Conservation (phyloP, 2,113 vertebrate species). For the Aegithalos caudatus region DNA sequence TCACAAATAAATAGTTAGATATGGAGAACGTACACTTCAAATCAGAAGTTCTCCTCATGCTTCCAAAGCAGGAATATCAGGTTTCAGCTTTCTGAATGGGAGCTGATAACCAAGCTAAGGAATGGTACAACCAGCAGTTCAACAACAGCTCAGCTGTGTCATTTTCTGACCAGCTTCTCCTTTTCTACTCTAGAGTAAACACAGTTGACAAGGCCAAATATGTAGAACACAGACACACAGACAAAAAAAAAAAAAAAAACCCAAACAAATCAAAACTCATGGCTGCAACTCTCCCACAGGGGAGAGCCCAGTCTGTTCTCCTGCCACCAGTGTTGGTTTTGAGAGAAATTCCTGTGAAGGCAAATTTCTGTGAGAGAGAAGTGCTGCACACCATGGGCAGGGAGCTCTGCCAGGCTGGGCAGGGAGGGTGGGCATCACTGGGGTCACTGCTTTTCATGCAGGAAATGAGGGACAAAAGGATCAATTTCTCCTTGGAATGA, state of each 20-base stretch:
- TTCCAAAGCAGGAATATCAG: neutral
- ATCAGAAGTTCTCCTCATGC: neutral
- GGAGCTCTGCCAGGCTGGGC: neutral
- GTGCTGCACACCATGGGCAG: neutral
- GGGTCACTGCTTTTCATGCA: neutral
- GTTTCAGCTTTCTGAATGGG: neutral
- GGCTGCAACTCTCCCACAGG: neutral
- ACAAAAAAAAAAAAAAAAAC: too few species aligned
- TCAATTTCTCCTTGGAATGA: neutral
- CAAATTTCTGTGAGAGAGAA: neutral
- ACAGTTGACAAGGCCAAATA: neutral
- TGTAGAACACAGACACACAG: neutral
- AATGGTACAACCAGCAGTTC: neutral
- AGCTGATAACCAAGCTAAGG: neutral
- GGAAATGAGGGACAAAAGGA: neutral
- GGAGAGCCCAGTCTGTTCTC: neutral
- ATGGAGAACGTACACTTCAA: neutral
- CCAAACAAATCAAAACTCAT: neutral
- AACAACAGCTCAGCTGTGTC: neutral
- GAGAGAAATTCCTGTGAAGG: neutral
- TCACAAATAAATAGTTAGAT: slow-evolving; percentile 1
- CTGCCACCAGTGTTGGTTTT: neutral
- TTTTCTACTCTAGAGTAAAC: neutral
- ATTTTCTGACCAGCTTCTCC: neutral
- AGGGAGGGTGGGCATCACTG: neutral